A percentile compares a stretch with the other conserved stretches of the same genome.
These are phyloP conservation scores for Listronotus oregonensis DNA, from an alignment of 1,140 invertebrate species.

Conservation along the genomic window DNA sequence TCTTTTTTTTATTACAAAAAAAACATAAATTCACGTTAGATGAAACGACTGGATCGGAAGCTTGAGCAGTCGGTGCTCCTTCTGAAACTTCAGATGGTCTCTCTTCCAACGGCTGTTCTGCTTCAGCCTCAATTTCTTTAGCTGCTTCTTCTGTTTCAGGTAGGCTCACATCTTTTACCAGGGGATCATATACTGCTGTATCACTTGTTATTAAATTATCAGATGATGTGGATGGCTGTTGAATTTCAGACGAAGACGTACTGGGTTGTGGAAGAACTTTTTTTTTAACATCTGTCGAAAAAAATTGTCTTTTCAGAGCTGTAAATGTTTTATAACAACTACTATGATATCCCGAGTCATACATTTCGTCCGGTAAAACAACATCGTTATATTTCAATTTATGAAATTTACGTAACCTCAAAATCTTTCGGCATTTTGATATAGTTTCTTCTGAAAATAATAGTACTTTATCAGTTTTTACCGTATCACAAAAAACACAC, in stretches of 20 bases:
- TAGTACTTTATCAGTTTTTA: too few relatives aligned
- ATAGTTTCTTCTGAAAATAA: constrained; percentile 18
- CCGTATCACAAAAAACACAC: constrained; percentile 26
- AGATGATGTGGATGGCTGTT: constrained; percentile 35
- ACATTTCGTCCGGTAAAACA: constrained; percentile 26
- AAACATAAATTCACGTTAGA: constrained; percentile 38
- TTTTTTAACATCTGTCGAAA: constrained; percentile 35
- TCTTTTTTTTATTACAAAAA: constrained; percentile 35
- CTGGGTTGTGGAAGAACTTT: constrained; percentile 32
- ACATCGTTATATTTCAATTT: constrained; percentile 22
- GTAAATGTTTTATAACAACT: constrained; percentile 38
- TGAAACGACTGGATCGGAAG: constrained; percentile 37
- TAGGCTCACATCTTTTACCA: constrained; percentile 37
- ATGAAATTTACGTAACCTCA: constrained; percentile 25
- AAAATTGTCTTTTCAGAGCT: constrained; percentile 36
- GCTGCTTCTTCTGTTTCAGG: too few relatives aligned
- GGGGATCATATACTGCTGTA: too few relatives aligned
- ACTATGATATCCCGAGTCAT: constrained; percentile 35
- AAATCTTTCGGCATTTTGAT: constrained; percentile 28
- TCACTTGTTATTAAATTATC: constrained; percentile 32
- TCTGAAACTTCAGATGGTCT: constrained; percentile 29
- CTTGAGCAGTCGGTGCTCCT: constrained; percentile 36
- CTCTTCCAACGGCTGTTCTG: constrained; percentile 38
- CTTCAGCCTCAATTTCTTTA: constrained; percentile 40
- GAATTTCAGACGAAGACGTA: constrained; percentile 27